phyloP scores from a whole-genome alignment of 1,140 invertebrate genomes.

The Spodoptera litura region DNA sequence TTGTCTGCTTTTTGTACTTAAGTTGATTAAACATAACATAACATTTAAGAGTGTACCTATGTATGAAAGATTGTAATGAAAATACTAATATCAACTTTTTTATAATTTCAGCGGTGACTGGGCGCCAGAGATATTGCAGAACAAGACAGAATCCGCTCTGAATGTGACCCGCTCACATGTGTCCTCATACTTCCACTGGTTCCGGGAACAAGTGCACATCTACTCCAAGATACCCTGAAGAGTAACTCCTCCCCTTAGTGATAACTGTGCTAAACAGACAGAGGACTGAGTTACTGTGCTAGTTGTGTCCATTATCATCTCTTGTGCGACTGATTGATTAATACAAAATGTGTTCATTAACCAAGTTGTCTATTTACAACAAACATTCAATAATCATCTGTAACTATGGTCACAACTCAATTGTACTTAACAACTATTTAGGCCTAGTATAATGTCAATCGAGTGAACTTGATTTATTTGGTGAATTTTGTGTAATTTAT shows the following conservation, averaged over 20 bases:
- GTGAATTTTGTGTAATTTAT: neutral
- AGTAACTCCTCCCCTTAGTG: constrained; percentile 20
- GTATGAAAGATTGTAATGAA: too few species aligned
- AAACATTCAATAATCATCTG: neutral
- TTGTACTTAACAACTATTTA: neutral
- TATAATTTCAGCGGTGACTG: constrained; percentile 89
- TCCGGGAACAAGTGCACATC: constrained; percentile 90
- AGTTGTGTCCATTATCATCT: neutral
- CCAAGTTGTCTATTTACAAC: neutral
- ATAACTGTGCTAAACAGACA: constrained; percentile 50
- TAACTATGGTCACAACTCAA: neutral
- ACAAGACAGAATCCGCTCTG: constrained; percentile 88
- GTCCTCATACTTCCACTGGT: constrained; percentile 89
- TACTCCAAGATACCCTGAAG: constrained; percentile 89
- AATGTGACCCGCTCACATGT: constrained; percentile 88
- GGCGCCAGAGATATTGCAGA: constrained; percentile 91
- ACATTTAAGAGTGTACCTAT: too few species aligned
- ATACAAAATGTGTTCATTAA: constrained; percentile 3
- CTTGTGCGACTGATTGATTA: neutral
- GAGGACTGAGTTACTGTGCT: constrained; percentile 38
- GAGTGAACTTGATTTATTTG: neutral
- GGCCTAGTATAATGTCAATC: neutral
- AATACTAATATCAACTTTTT: constrained; percentile 35
- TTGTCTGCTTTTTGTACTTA: too few species aligned
- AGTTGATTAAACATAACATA: too few species aligned